These are phyloP conservation scores for Microtus oregoni DNA, from an alignment of 2,113 vertebrate genomes.

Conservation along the genomic window DNA sequence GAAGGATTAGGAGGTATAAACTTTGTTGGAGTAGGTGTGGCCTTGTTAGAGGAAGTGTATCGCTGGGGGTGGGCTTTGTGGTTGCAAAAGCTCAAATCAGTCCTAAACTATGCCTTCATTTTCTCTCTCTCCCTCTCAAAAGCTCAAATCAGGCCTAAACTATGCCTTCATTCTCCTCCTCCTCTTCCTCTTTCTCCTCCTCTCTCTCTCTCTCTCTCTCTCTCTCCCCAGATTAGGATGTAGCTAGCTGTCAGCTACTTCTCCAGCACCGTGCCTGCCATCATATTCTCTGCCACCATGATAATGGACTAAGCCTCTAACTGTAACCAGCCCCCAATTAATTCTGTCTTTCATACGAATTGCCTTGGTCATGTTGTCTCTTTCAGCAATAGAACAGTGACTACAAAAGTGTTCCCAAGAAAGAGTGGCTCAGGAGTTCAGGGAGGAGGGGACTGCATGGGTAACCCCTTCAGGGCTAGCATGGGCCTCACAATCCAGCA, in stretches of 20 bases:
- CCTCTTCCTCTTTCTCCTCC: too few species aligned
- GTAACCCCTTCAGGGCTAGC: neutral
- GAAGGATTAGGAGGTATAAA: neutral
- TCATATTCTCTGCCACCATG: too few species aligned
- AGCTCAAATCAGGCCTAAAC: neutral
- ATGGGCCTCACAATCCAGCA: neutral
- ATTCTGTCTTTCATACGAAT: neutral
- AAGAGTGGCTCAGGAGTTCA: neutral
- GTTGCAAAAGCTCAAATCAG: neutral
- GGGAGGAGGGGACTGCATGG: neutral
- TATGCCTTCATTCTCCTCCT: neutral
- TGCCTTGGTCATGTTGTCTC: neutral
- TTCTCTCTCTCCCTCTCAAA: too few species aligned
- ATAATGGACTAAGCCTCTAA: neutral
- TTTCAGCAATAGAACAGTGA: neutral
- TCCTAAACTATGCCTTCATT: neutral
- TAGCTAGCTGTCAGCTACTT: neutral
- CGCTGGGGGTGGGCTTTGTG: neutral
- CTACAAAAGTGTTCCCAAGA: neutral
- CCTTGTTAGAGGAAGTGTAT: neutral
- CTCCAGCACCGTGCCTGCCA: neutral
- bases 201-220: neutral
- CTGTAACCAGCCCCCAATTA: neutral
- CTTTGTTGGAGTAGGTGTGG: neutral
- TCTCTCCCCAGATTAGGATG: neutral